A percentile compares a stretch with the other conserved stretches of the same genome.
Evolutionary conservation across 2,113 vertebrate species (phyloP).

Genomic region (Ivindomyrus marchei): DNA sequence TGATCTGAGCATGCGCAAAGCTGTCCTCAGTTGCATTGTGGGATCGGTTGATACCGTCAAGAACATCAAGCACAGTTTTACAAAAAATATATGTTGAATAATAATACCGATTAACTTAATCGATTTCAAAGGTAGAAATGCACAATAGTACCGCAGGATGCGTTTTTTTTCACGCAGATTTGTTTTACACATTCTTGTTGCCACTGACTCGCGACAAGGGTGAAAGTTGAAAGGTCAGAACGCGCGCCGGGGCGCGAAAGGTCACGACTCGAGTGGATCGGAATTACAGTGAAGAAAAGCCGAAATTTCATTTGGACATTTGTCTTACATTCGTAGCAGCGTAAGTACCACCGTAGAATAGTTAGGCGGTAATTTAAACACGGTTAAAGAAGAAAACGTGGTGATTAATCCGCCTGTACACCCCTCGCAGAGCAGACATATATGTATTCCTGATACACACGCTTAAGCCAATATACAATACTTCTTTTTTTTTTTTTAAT

Average conservation of each 20-base stretch:
- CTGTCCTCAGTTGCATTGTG: background rate
- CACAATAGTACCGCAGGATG: background rate
- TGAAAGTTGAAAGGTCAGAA: constrained; percentile 30
- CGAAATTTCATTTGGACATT: background rate
- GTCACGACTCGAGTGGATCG: constrained; percentile 19
- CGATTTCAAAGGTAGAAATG: background rate
- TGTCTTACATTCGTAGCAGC: background rate
- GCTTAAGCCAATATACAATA: background rate
- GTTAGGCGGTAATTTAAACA: background rate
- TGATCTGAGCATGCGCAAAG: background rate
- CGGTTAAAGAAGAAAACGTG: background rate
- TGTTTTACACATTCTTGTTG: background rate
- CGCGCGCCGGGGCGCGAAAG: constrained; percentile 28
- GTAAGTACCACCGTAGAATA: background rate
- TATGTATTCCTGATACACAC: too few species aligned
- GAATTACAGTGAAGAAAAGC: background rate
- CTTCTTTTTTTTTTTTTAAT: background rate
- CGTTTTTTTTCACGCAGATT: background rate
- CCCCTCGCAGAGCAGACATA: background rate
- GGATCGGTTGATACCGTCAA: background rate
- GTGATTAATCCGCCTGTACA: background rate
- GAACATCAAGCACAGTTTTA: background rate
- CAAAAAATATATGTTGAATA: background rate
- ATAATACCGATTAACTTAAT: too few species aligned
- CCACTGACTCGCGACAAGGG: background rate